Evolutionary conservation across 2,797 vertebrate species (phyloP), one percentile per base, ranked within the genome.

Genomic region (Sebastes baramenuke): DNA sequence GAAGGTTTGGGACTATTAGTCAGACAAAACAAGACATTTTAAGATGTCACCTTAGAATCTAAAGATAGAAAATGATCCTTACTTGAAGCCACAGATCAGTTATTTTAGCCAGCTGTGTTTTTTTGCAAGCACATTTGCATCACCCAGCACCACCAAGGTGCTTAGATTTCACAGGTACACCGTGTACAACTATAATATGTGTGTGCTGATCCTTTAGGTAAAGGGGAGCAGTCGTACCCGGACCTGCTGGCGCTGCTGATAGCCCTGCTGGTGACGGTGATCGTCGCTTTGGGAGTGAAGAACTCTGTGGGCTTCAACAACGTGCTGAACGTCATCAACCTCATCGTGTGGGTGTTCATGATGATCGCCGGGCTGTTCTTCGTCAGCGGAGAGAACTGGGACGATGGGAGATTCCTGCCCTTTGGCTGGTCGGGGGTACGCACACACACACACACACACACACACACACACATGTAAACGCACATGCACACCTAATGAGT

Each of bases 301-400:
- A 99, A 99, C 84, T 99, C 98, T 0, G 97, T 99, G 79, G 98
- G 98, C 49, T 96, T 99, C 94, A 99, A 99, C 96, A 99, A 99
- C 0, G 93, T 96, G 36, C 96, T 99, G 88, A 99, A 99, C 1
- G 93, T 99, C 84, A 97, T 99, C 87, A 99, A 99, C 91, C 94
- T 99, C 88, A 92, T 96, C 0, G 98, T 99, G 68, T 99, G 98
- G 98, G 90, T 98, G 77, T 99, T 99, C 95, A 98, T 99, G 90
- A 98, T 99, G 98, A 97, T 99, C 2, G 97, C 98, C 0, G 98
- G 98, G 20, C 96, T 98, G 58, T 97, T 99, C 94, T 99, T 98
- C 9, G 93, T 98, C 89, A 97, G 95, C 25, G 95, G 96, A n/a
- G 95, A 97, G 88, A 97, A 99, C 93, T 99, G 98, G 98, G 96